Evolutionary conservation across 1,140 invertebrate genomes (phyloP).

Genomic region (Cepaea nemoralis): DNA sequence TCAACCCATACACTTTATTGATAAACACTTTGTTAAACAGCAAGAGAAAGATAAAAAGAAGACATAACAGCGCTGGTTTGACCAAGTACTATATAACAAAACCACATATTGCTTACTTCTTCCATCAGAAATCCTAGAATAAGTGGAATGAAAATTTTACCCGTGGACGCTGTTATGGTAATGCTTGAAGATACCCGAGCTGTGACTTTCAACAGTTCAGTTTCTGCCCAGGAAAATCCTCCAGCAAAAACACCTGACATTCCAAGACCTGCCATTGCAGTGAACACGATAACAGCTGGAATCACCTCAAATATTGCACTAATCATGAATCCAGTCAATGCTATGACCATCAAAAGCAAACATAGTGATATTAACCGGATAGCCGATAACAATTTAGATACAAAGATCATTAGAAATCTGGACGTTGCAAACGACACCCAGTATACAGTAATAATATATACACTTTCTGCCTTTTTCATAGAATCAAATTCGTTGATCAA

Average conservation of each 20-base stretch:
- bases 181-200: constrained; percentile 50
- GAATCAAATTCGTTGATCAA: constrained; percentile 25
- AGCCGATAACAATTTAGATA: not conserved
- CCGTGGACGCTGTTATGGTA: constrained; percentile 42
- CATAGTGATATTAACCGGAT: not conserved
- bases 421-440: constrained; percentile 21
- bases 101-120: constrained; percentile 52
- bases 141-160: constrained; percentile 47
- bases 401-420: constrained; percentile 28
- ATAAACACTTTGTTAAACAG: not conserved
- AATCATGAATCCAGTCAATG: not conserved
- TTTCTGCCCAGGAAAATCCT: constrained; percentile 50
- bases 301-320: not conserved
- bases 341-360: not conserved
- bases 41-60: constrained; percentile 38
- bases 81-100: constrained; percentile 47
- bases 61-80: constrained; percentile 42
- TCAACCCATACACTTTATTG: constrained; percentile 17
- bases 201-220: constrained; percentile 47
- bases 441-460: constrained; percentile 2
- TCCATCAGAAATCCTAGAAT: constrained; percentile 54
- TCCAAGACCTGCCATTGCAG: constrained; percentile 39
- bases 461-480: constrained; percentile 5
- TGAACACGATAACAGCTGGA: not conserved
- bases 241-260: constrained; percentile 49